Evolutionary conservation across 2,113 vertebrate species (phyloP).

Genomic region (Mustela lutreola): DNA sequence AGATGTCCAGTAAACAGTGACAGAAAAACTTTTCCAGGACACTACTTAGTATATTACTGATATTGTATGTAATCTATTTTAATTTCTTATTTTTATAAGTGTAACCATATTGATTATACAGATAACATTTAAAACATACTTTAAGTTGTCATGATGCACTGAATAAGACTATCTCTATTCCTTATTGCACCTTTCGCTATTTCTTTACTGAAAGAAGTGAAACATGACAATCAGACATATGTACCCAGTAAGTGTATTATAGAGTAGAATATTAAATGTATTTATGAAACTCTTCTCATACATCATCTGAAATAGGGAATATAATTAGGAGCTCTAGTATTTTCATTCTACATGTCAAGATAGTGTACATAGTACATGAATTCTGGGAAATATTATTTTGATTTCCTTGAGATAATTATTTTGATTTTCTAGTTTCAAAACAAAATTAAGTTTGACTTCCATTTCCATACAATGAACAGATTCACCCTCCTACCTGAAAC

Average conservation of each 20-base stretch:
- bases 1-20: neutral
- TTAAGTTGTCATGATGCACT: neutral
- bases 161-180: neutral
- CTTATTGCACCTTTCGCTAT: neutral
- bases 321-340: neutral
- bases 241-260: neutral
- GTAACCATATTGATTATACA: neutral
- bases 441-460: neutral
- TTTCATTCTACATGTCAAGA: neutral
- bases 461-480: neutral
- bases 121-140: neutral
- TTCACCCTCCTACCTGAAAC: neutral
- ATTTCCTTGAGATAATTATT: neutral
- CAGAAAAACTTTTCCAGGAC: neutral
- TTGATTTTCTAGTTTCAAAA: conserved; percentile 11
- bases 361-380: neutral
- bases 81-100: conserved; percentile 14
- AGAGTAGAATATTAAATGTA: neutral
- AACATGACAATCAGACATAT: neutral
- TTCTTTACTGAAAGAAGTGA: neutral
- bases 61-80: neutral
- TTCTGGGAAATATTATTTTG: neutral
- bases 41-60: neutral
- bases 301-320: neutral
- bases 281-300: neutral